Base-by-base conservation (phyloP, 2,113 vertebrate genomes). In the Chaetorhynchus papuensis region DNA sequence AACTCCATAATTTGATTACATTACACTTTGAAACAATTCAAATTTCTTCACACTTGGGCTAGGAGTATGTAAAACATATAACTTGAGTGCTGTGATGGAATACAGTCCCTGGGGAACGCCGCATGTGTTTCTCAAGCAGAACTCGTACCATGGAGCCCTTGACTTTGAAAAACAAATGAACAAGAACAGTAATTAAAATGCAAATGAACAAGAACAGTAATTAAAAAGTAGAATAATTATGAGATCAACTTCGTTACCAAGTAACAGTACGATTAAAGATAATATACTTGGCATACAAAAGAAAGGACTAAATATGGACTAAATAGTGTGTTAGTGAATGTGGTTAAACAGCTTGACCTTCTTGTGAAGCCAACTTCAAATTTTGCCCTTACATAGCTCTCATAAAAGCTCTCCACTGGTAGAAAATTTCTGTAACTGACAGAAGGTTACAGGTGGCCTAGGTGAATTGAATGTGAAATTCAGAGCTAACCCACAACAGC, bases 141-240 rank as follows among this genome's bases (percentile, higher is more conserved):
- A 23, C 45, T 77, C 6, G 2, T 71, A 69, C 42, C 24, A 21
- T 15, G 26, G 54, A 92, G 66, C 28, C 50, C 60, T 74, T 66
- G 37, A 80, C 54, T 88, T 93, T 85, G 68, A 88, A 93, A 97
- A 94, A 28, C 45, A 87, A 87, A 85, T 37, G 9, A 82, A 82
- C 52, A 75, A 80, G 45, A 71, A 61, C 19, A 71, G 39, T 66
- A 69, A 94, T 78, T 76, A 61, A 89, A 93, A 96, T 42, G 13
- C 28, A 90, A 85, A 80, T 49, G 13, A 80, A 79, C 24, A 61
- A 63, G 37, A 76, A 78, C 15, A 61, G 28, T 61, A 68, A 90
- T 86, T 75, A 57, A 84, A 63, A 90, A 89, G 57, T 35, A 45
- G 66, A 93, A 87, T 65, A 64, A 83, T 24, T 76, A 47, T 44